Conservation (phyloP, 1,140 invertebrate species). For the Euschistus heros region DNA sequence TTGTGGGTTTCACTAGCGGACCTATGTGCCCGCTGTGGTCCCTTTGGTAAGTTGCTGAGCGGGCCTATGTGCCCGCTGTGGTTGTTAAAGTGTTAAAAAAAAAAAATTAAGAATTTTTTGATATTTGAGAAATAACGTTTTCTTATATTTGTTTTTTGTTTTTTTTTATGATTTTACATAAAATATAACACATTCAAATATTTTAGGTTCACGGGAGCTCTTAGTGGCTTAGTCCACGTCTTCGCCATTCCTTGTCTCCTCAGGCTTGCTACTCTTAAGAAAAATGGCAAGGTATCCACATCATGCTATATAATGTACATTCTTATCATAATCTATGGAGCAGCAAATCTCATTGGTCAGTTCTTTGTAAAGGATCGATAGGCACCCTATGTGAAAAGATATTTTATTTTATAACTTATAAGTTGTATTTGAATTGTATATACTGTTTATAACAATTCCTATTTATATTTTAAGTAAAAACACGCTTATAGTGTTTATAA, state of each 20-base stretch:
- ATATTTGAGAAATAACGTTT: background rate
- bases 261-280: conserved; percentile 53
- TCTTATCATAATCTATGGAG: conserved; percentile 54
- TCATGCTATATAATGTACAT: conserved; percentile 45
- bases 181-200: conserved; percentile 12
- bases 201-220: conserved; percentile 71
- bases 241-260: conserved; percentile 71
- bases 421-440: too few species aligned
- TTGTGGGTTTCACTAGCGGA: too few species aligned
- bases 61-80: too few species aligned
- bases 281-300: conserved; percentile 46
- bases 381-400: background rate
- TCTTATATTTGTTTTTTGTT: background rate
- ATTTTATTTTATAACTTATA: too few species aligned
- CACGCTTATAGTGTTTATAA: too few species aligned
- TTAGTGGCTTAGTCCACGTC: conserved; percentile 78
- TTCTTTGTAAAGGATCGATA: conserved; percentile 51
- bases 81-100: background rate
- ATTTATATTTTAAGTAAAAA: too few species aligned
- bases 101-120: background rate
- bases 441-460: too few species aligned
- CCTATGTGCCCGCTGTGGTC: too few species aligned
- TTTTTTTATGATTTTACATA: background rate
- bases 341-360: conserved; percentile 64
- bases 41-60: too few species aligned